These are phyloP conservation scores for Nemoura dubitans DNA, from an alignment of 2,888 invertebrate species.

Conservation along the genomic window DNA sequence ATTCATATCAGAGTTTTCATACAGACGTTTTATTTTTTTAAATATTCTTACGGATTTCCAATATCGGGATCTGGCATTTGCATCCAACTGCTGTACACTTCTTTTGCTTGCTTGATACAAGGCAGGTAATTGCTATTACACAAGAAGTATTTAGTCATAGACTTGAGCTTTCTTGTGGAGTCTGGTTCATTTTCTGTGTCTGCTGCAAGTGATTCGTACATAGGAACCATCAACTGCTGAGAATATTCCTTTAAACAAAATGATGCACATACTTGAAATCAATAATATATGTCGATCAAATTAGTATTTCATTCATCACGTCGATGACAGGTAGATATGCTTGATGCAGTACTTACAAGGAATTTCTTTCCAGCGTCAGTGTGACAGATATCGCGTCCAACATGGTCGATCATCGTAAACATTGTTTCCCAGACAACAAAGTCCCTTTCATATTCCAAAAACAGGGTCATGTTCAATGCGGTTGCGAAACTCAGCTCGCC, in stretches of 20 bases:
- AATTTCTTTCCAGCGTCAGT: constrained; percentile 70
- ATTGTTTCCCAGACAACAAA: constrained; percentile 85
- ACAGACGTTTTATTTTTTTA: no score
- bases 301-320: neutral
- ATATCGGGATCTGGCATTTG: constrained; percentile 76
- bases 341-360: constrained; percentile 65
- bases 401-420: constrained; percentile 84
- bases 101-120: constrained; percentile 79
- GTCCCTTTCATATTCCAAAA: constrained; percentile 74
- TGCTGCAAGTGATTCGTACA: constrained; percentile 74
- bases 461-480: constrained; percentile 82
- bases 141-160: constrained; percentile 75
- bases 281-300: constrained; percentile 33
- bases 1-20: neutral
- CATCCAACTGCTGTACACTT: constrained; percentile 80
- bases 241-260: constrained; percentile 73
- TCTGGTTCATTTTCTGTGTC: constrained; percentile 68
- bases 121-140: constrained; percentile 80
- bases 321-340: neutral
- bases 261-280: constrained; percentile 43
- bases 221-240: constrained; percentile 72
- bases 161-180: constrained; percentile 74
- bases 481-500: constrained; percentile 79
- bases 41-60: constrained; percentile 78
- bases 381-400: constrained; percentile 77